phyloP scores from a whole-genome alignment of 2,113 vertebrate genomes.

The Hemiprocne comata region DNA sequence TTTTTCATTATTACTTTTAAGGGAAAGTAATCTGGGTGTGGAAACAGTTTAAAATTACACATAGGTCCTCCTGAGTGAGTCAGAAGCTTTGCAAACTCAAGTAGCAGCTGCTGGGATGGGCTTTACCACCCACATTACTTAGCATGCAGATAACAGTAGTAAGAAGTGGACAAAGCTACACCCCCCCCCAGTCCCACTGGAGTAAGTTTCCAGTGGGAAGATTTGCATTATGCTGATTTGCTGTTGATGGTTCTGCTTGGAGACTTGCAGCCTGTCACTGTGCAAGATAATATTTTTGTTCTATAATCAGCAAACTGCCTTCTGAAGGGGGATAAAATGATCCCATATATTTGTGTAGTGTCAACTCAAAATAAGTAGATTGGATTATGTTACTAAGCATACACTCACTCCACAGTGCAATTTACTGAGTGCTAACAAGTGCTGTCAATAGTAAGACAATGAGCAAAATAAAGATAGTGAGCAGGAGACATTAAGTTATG shows the following conservation, averaged over 20 bases:
- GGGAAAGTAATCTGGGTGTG: constrained; percentile 40
- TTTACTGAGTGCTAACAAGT: not conserved
- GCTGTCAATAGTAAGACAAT: not conserved
- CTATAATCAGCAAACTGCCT: not conserved
- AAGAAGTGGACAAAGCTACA: not conserved
- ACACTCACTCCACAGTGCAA: not conserved
- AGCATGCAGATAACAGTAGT: not conserved
- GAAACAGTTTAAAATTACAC: constrained; percentile 66
- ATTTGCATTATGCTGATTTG: not conserved
- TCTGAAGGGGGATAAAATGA: not conserved
- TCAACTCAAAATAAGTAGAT: not conserved
- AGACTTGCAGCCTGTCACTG: not conserved
- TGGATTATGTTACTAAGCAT: not conserved
- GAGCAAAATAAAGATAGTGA: not conserved
- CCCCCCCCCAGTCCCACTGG: not conserved
- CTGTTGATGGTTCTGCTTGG: not conserved
- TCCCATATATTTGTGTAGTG: not conserved
- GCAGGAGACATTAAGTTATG: not conserved
- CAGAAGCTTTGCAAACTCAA: constrained; percentile 71
- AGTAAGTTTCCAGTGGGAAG: not conserved
- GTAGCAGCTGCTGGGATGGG: constrained; percentile 61
- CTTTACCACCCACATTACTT: constrained; percentile 20
- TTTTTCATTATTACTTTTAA: constrained; percentile 20
- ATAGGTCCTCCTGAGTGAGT: constrained; percentile 67
- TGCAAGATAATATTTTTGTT: not conserved